Evolutionary conservation across 2,797 vertebrate species (phyloP), one percentile per base, ranked within the genome.

Genomic region (Odontamblyopus lacepedii): DNA sequence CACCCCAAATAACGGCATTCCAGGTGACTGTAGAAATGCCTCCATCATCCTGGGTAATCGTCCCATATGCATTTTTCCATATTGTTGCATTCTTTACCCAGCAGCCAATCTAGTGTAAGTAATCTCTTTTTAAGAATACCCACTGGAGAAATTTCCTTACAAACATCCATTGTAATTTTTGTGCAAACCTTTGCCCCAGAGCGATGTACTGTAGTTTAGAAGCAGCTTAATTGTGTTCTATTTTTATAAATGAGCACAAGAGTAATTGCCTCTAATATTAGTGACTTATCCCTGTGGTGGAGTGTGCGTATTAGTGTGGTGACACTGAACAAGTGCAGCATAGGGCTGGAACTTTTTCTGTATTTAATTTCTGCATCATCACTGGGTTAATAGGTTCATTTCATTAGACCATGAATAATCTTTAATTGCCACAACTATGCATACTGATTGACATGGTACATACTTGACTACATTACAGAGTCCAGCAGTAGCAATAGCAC

Each of bases 171-270:
- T 64, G 38, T 6, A 0, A 6, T 38, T 64, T 44, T 60, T 67
- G 23, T 18, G 59, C 8, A 23, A n/a, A 23, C 9, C 59, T 3
- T 50, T 11, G 13, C 12, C 44, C n/a, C 29, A 66, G 9, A 35
- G 63, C 30, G 38, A 26, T 27, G 69, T 30, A 9, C 29, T 60
- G 38, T 55, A 23, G 29, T 57, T 48, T 27, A 48, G 19, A 48
- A 44, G 63, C 63, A 65, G 63, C 41, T 65, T 65, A 65, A 9
- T 50, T 29, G 8, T 44, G 23, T 13, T 30, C n/a, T 71, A 59
- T 62, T 71, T 72, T 50, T 23, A 75, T 29, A 38, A 65, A 76
- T 23, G 3, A 23, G 41, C 12, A 7, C 51, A 61, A 6, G 63
- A 41, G n/a, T 55, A 71, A 67, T 55, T 16, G 30, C 50, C 18